Percentiles rank a stretch among this genome's conserved stretches.
phyloP scores from a whole-genome alignment of 2,888 invertebrate genomes.

The Miltochrista miniata region DNA sequence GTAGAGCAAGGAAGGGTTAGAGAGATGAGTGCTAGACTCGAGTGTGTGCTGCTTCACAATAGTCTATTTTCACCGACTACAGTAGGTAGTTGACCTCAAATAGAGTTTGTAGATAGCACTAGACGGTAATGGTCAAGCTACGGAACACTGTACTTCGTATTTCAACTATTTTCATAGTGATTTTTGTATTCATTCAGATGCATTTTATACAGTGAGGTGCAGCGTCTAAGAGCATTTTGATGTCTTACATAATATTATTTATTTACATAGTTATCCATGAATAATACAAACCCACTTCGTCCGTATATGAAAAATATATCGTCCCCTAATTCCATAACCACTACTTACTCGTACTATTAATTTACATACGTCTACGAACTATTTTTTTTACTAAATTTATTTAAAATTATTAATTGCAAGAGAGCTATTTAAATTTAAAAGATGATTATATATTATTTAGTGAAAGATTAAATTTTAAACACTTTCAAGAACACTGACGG shows the following conservation, averaged over 20 bases:
- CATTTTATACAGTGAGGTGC: constrained; percentile 3
- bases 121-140: background rate
- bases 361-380: constrained; percentile 5
- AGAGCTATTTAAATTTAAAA: background rate
- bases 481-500: constrained; percentile 16
- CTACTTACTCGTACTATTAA: constrained; percentile 45
- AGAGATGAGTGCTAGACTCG: constrained; percentile 41
- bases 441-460: background rate
- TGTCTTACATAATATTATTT: background rate
- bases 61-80: constrained; percentile 48
- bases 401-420: background rate
- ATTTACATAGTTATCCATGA: constrained; percentile 23
- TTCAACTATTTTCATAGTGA: background rate
- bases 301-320: constrained; percentile 69
- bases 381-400: too few species aligned
- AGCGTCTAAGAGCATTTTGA: constrained; percentile 6
- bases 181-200: background rate
- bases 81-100: constrained; percentile 48
- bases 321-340: constrained; percentile 74
- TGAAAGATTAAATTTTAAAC: constrained; percentile 1
- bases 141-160: background rate
- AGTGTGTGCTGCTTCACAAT: constrained; percentile 50
- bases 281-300: constrained; percentile 72
- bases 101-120: constrained; percentile 1
- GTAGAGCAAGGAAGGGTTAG: constrained; percentile 25